A percentile compares a stretch with the other conserved stretches of the same genome.
phyloP scores from a whole-genome alignment of 2,888 invertebrate genomes.

The Rhaphigaster nebulosa region DNA sequence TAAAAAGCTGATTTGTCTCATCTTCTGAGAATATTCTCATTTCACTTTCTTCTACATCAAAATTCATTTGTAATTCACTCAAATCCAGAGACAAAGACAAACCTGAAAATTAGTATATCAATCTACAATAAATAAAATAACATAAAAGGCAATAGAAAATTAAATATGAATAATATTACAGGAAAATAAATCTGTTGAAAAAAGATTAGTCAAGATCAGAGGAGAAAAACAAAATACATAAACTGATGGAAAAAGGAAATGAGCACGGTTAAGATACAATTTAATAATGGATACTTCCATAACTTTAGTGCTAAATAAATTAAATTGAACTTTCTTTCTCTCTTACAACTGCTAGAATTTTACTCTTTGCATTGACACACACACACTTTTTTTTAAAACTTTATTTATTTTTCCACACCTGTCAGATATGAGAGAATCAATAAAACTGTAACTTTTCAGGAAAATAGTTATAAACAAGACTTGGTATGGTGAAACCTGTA shows the following conservation, averaged over 20 bases:
- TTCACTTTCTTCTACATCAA: constrained; percentile 87
- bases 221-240: not conserved
- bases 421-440: not conserved
- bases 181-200: not conserved
- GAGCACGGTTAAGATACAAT: no score
- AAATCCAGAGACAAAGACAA: constrained; percentile 76
- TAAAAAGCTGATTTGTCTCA: constrained; percentile 72
- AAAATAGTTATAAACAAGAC: not conserved
- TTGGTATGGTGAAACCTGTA: not conserved
- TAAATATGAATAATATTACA: not conserved
- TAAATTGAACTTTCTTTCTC: no score
- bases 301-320: no score
- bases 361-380: no score
- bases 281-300: no score
- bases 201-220: not conserved
- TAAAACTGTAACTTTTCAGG: not conserved
- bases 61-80: constrained; percentile 86
- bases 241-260: not conserved
- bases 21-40: constrained; percentile 92
- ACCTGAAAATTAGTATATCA: constrained; percentile 66
- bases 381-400: no score
- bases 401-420: no score
- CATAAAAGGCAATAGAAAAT: not conserved
- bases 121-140: not conserved
- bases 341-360: no score